A percentile compares a stretch with the other conserved stretches of the same genome.
Evolutionary conservation across 53 echinoderm and acorn worm genomes (phyloP).

Genomic region (Echinometra lucunter): DNA sequence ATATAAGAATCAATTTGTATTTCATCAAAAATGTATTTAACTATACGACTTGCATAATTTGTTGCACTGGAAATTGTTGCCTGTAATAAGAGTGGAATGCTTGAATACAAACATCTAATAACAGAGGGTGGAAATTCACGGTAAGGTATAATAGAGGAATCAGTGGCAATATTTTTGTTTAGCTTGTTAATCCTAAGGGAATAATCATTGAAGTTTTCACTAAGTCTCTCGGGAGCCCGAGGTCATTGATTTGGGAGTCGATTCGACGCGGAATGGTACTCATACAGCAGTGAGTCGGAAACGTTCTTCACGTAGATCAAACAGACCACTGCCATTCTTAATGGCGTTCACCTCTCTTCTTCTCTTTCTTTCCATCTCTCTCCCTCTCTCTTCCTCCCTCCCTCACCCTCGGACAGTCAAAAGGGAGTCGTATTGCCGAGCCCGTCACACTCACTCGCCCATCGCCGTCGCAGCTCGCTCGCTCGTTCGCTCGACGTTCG

Average conservation of each 20-base stretch:
- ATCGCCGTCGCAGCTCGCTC: conserved; percentile 65
- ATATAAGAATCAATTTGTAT: no score
- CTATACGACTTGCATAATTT: not conserved
- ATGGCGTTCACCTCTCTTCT: conserved; percentile 60
- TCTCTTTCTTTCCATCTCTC: not conserved
- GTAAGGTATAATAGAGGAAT: conserved; percentile 4
- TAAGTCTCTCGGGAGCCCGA: conserved; percentile 49
- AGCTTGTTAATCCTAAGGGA: conserved; percentile 48
- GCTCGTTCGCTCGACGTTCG: conserved; percentile 55
- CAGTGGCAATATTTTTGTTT: conserved; percentile 44
- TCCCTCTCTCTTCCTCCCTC: not conserved
- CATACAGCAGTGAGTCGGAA: conserved; percentile 75
- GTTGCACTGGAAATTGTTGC: not conserved
- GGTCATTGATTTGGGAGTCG: conserved; percentile 64
- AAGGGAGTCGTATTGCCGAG: conserved; percentile 63
- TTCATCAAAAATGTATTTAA: not conserved
- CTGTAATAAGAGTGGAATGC: not conserved
- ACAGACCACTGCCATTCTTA: conserved; percentile 75
- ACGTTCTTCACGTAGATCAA: conserved; percentile 97
- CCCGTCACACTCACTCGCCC: conserved; percentile 68
- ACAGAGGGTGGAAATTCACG: not conserved
- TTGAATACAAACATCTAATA: not conserved
- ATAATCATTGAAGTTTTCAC: conserved; percentile 51
- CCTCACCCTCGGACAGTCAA: conserved; percentile 60
- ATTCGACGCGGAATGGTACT: conserved; percentile 59